Base-by-base conservation (phyloP, 2,113 vertebrate species). In the Vulpes ferrilata region DNA sequence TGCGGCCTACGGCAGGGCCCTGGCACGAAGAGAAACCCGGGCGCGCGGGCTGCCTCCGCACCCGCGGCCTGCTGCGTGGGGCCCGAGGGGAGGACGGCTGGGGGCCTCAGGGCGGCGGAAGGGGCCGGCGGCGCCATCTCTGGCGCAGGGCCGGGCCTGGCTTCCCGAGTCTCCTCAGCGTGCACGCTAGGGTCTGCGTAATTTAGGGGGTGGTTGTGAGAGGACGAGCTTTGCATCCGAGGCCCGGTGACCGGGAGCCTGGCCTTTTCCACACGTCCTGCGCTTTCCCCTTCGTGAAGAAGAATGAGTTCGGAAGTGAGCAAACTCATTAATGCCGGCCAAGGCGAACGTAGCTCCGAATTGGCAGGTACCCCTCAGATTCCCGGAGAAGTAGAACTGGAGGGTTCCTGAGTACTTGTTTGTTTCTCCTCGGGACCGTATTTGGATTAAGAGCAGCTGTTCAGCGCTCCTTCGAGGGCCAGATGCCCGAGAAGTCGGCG, bases 1-100 rank as follows among this genome's bases (percentile, higher is more conserved):
- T 90, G 92, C 16, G 96, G 97, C 97, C 97, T 97, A 85, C 11
- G 27, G 11, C 38, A 0, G 11, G 79, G 53, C 23, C 3, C 30
- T 5, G 59, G 2, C 60, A 74, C 76, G 48, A 19, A 0, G n/a
- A 10, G 64, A 11, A 25, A 1, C 30, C 12, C 9, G 32, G 32
- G 55, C 19, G 73, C 82, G 51, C 27, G 53, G 79, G 64, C 20
- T 43, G 32, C n/a, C 82, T n/a, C 51, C 5, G 27, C 59, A 1
- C 23, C 57, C 11, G 55, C 12, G 78, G 65, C 95, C 87, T 60
- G 51, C 11, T 8, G 51, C 78, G 65, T 1, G 13, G 17, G 79
- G 51, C 71, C 55, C 43, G 59, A 74, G 19, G 32, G 64, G 43
- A 16, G 53, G 30, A 23, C 22, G 20, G 62, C 48, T 5, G 32